A percentile compares a stretch with the other conserved stretches of the same genome.
phyloP scores from a whole-genome alignment of 1,140 invertebrate genomes.

The Drosophila tropicalis region DNA sequence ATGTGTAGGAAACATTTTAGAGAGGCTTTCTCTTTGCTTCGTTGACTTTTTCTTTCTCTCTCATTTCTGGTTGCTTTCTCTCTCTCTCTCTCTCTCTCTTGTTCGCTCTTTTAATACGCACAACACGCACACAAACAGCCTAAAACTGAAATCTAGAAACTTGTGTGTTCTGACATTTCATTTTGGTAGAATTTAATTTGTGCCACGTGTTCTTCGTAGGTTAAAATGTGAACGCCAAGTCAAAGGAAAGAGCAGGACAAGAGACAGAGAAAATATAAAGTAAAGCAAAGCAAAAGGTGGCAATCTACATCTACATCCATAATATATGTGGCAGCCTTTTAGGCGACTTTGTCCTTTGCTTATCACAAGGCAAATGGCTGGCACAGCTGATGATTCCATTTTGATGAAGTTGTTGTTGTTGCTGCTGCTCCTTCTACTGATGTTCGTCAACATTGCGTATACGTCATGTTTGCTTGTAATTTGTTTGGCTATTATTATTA shows the following conservation, averaged over 20 bases:
- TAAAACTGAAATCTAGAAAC: slow-evolving; percentile 16
- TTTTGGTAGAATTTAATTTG: slow-evolving; percentile 61
- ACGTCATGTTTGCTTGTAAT: slow-evolving; percentile 47
- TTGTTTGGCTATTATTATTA: slow-evolving; percentile 47
- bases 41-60: not conserved
- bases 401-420: slow-evolving; percentile 68
- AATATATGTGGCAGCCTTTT: slow-evolving; percentile 57
- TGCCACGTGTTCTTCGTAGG: slow-evolving; percentile 36
- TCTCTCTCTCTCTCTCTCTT: not conserved
- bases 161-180: slow-evolving; percentile 12
- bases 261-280: slow-evolving; percentile 1
- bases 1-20: not conserved
- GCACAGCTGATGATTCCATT: slow-evolving; percentile 68
- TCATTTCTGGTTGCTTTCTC: not conserved
- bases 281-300: slow-evolving; percentile 18
- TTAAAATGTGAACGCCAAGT: not conserved
- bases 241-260: not conserved
- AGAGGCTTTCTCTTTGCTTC: slow-evolving; percentile 13
- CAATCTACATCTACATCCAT: slow-evolving; percentile 32
- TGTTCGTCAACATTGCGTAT: slow-evolving; percentile 61
- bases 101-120: slow-evolving; percentile 12
- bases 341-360: slow-evolving; percentile 58
- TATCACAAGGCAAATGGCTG: slow-evolving; percentile 36
- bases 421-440: slow-evolving; percentile 16
- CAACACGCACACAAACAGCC: slow-evolving; percentile 7